Evolutionary conservation across 37 sponge, comb jelly and placozoan genomes (phyloP).

Genomic region (Chondrosia reniformis): DNA sequence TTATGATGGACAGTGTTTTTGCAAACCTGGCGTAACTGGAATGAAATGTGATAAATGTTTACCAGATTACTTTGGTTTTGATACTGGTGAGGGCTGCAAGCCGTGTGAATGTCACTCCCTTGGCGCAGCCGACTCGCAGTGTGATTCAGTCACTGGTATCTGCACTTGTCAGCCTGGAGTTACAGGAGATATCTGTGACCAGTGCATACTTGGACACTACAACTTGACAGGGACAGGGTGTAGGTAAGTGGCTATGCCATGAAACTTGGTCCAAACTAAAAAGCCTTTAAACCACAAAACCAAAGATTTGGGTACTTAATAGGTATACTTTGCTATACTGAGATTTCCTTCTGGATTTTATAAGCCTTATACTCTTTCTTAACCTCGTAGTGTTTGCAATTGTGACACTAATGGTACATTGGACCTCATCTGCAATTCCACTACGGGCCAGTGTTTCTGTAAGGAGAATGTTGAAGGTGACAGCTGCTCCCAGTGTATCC

Average conservation of each 20-base stretch:
- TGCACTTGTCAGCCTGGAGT: constrained; percentile 73
- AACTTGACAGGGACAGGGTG: constrained; percentile 51
- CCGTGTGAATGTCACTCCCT: neutral
- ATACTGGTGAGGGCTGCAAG: neutral
- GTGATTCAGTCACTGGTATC: constrained; percentile 37
- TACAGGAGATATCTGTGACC: constrained; percentile 63
- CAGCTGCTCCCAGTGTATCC: constrained; percentile 53
- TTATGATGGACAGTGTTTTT: constrained; percentile 15
- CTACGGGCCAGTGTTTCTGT: constrained; percentile 53
- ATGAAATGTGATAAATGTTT: constrained; percentile 26
- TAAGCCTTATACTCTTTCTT: neutral
- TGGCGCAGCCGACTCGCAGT: neutral
- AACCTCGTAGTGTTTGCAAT: constrained; percentile 38
- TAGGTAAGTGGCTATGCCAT: constrained; percentile 2
- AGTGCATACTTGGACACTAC: constrained; percentile 55
- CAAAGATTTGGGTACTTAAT: neutral
- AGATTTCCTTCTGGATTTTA: neutral
- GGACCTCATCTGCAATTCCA: constrained; percentile 28
- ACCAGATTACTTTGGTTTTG: constrained; percentile 9
- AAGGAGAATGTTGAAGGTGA: constrained; percentile 60
- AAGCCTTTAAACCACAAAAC: too few relatives aligned
- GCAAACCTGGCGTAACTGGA: constrained; percentile 13
- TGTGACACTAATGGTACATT: constrained; percentile 47
- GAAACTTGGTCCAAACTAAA: too few relatives aligned
- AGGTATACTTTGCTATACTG: neutral